Conservation (phyloP, 2,113 vertebrate species). For the Marmota monax region DNA sequence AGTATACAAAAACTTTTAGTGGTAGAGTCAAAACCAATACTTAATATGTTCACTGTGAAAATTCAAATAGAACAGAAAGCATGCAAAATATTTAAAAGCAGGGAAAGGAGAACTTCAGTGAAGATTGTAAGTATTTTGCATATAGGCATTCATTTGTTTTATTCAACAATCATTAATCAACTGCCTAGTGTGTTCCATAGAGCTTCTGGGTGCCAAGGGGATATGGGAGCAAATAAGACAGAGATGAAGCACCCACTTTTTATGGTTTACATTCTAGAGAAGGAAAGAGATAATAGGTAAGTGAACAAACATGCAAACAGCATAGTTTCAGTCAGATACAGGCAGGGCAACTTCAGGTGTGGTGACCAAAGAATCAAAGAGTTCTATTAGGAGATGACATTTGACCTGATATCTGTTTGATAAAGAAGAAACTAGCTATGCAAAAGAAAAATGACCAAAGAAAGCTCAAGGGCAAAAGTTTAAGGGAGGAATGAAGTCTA, state of each 20-base stretch:
- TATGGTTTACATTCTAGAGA: background rate
- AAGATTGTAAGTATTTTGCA: background rate
- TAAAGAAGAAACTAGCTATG: background rate
- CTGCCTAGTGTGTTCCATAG: background rate
- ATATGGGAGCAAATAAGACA: background rate
- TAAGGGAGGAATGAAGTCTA: background rate
- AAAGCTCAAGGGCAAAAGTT: background rate
- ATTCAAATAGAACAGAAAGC: background rate
- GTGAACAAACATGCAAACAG: background rate
- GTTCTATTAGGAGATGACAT: background rate
- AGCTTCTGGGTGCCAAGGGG: background rate
- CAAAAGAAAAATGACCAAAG: background rate
- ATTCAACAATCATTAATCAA: background rate
- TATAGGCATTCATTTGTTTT: background rate
- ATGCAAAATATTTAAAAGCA: background rate
- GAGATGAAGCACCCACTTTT: background rate
- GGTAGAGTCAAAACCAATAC: background rate
- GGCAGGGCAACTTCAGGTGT: background rate
- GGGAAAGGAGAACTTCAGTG: background rate
- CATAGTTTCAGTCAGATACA: background rate
- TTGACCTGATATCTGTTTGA: background rate
- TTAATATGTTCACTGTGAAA: background rate
- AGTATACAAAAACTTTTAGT: background rate
- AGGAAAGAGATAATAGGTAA: background rate
- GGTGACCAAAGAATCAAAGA: background rate